A percentile compares a stretch with the other conserved stretches of the same genome.
Conservation (phyloP, 2,113 vertebrate genomes). For the Cepphus grylle region DNA sequence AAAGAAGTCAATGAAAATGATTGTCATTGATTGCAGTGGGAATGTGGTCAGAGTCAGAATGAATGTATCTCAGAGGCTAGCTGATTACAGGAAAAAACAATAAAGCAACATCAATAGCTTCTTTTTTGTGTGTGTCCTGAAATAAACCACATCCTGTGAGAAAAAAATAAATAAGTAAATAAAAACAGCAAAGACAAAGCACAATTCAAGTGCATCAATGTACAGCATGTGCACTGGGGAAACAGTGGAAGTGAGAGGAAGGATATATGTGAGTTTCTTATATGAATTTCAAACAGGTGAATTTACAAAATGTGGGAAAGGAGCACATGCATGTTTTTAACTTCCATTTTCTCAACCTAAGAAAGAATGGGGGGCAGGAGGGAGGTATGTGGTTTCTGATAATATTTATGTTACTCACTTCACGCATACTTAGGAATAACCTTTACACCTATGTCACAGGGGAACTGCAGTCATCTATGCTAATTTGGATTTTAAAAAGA, state of each 20-base stretch:
- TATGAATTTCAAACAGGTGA: neutral
- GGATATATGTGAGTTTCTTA: neutral
- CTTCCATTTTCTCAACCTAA: slow-evolving; percentile 57
- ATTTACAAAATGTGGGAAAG: slow-evolving; percentile 34
- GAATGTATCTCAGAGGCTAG: neutral
- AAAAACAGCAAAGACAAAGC: slow-evolving; percentile 20
- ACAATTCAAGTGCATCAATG: slow-evolving; percentile 32
- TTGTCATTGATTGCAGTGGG: slow-evolving; percentile 10
- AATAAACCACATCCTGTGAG: slow-evolving; percentile 27
- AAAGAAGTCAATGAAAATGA: slow-evolving; percentile 34
- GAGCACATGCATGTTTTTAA: slow-evolving; percentile 73
- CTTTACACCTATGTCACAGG: slow-evolving; percentile 20
- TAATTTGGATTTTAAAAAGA: slow-evolving; percentile 67
- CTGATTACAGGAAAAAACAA: neutral
- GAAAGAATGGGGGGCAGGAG: neutral
- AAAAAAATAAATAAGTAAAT: neutral
- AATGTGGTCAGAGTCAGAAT: neutral
- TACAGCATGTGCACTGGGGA: neutral
- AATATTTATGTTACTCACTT: slow-evolving; percentile 33
- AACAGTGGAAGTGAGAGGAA: slow-evolving; percentile 23
- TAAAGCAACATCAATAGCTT: neutral
- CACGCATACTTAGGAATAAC: slow-evolving; percentile 48
- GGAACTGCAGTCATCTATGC: slow-evolving; percentile 29
- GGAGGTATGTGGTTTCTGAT: slow-evolving; percentile 24
- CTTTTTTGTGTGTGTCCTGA: slow-evolving; percentile 15